Evolutionary conservation across 2,888 invertebrate genomes (phyloP).

Genomic region (Sesia bembeciformis): DNA sequence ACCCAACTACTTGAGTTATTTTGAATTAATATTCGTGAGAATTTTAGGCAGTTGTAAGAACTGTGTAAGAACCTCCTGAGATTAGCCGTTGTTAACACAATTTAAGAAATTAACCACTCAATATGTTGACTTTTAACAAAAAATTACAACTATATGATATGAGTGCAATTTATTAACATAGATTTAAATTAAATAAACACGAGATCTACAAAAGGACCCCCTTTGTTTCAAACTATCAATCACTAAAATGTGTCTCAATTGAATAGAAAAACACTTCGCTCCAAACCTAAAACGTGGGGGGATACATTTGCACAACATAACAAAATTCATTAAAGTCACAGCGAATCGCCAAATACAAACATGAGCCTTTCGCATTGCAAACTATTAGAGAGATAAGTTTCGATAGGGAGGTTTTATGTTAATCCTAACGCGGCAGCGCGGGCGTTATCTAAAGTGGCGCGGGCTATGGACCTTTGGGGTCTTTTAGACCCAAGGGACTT

Average conservation of each 20-base stretch:
- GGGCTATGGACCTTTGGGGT: slow-evolving; percentile 44
- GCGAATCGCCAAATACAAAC: slow-evolving; percentile 59
- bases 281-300: slow-evolving; percentile 22
- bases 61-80: too few species aligned
- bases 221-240: neutral
- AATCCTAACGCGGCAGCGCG: slow-evolving; percentile 52
- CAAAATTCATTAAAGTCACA: slow-evolving; percentile 53
- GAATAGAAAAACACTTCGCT: slow-evolving; percentile 8
- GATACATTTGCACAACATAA: slow-evolving; percentile 50
- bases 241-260: slow-evolving; percentile 26
- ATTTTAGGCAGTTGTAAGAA: too few species aligned
- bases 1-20: too few species aligned
- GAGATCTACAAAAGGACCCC: neutral
- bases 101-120: too few species aligned
- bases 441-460: slow-evolving; percentile 67
- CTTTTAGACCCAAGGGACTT: slow-evolving; percentile 71
- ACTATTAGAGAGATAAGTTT: slow-evolving; percentile 65
- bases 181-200: neutral
- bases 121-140: too few species aligned
- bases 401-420: slow-evolving; percentile 63
- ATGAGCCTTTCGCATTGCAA: slow-evolving; percentile 68
- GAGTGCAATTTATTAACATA: neutral
- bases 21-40: too few species aligned
- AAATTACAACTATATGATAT: neutral
- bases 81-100: too few species aligned